phyloP scores from a whole-genome alignment of 1,140 invertebrate genomes.

The Magallana angulata region DNA sequence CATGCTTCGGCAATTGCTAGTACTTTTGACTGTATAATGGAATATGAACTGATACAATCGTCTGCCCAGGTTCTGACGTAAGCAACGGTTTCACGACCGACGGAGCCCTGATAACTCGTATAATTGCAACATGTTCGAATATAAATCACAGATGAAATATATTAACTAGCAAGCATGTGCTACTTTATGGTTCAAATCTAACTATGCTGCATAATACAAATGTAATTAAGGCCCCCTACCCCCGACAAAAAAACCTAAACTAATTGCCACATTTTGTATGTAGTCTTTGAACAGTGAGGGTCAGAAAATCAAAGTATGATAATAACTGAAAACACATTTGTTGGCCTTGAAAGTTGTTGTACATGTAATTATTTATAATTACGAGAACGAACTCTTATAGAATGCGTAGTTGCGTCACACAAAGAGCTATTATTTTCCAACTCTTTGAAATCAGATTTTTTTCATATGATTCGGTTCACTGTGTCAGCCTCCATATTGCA shows the following conservation, averaged over 20 bases:
- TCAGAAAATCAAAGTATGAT: no score
- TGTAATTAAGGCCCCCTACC: neutral
- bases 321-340: no score
- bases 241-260: no score
- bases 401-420: no score
- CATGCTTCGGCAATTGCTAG: no score
- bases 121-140: neutral
- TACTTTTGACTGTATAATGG: no score
- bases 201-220: slow-evolving; percentile 16
- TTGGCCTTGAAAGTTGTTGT: no score
- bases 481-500: neutral
- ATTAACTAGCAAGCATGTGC: neutral
- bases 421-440: no score
- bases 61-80: neutral
- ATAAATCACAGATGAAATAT: slow-evolving; percentile 24
- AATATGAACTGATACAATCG: slow-evolving; percentile 8
- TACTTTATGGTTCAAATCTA: neutral
- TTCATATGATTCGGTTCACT: neutral
- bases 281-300: neutral
- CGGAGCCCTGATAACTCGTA: neutral
- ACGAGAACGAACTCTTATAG: no score
- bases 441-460: no score
- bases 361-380: no score
- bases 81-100: slow-evolving; percentile 16
- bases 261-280: neutral